These are phyloP conservation scores for Bagarius yarrelli DNA, from an alignment of 2,113 vertebrate genomes.

Conservation along the genomic window DNA sequence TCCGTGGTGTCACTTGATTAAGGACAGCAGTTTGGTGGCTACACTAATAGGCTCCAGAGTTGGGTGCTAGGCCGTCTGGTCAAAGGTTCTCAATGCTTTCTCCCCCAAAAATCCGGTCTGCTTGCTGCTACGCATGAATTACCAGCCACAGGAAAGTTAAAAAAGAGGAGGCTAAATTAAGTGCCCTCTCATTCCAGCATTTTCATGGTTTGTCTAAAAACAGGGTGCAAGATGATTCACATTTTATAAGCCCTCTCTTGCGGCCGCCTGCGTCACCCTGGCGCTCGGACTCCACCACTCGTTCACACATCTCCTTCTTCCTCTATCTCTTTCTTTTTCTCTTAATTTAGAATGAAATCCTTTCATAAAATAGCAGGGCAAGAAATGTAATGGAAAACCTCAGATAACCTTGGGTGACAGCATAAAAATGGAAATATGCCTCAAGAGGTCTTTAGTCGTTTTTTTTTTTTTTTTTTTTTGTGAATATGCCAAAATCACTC, in stretches of 20 bases:
- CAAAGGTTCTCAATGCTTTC: constrained; percentile 46
- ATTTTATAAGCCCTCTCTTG: constrained; percentile 64
- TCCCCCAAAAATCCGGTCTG: constrained; percentile 52
- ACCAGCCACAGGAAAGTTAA: constrained; percentile 60
- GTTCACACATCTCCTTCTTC: constrained; percentile 52
- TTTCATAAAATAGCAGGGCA: background rate
- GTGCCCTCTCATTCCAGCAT: constrained; percentile 66
- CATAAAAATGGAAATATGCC: background rate
- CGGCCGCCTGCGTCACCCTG: constrained; percentile 56
- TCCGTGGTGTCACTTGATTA: constrained; percentile 42
- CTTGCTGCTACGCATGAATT: constrained; percentile 58
- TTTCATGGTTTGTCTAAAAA: constrained; percentile 66
- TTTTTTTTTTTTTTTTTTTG: background rate
- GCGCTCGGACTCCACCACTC: constrained; percentile 49
- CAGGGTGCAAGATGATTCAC: constrained; percentile 63
- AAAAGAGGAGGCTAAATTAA: constrained; percentile 63
- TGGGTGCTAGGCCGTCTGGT: constrained; percentile 40
- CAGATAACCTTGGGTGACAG: background rate
- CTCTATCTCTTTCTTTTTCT: background rate
- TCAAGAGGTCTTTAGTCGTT: background rate
- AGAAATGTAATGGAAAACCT: background rate
- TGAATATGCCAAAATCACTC: background rate
- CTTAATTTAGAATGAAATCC: background rate
- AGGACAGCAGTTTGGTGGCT: constrained; percentile 43
- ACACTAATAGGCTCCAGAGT: constrained; percentile 48